A percentile compares a stretch with the other conserved stretches of the same genome.
Evolutionary conservation across 37 sponge, comb jelly and placozoan genomes (phyloP).

Genomic region (Cladorhizidae sp.): DNA sequence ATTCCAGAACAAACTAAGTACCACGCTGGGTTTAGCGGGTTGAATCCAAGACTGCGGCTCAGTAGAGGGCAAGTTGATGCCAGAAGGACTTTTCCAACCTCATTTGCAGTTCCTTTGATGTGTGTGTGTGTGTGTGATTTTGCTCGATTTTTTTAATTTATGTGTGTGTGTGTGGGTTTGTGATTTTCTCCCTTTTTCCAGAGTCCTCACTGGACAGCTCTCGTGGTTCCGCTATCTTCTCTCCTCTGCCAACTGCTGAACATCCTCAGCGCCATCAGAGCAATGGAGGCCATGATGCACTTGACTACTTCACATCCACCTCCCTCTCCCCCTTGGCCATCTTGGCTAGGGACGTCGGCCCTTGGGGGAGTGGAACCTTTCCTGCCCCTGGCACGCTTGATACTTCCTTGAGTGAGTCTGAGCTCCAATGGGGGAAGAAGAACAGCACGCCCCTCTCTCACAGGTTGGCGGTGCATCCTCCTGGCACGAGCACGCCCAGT

Average conservation of each 20-base stretch:
- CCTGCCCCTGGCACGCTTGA: not conserved
- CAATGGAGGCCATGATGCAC: too few relatives aligned
- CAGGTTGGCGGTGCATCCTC: not conserved
- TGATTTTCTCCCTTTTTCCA: not conserved
- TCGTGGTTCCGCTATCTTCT: not conserved
- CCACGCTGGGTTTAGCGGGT: too few relatives aligned
- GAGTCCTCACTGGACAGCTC: not conserved
- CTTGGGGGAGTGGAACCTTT: constrained; percentile 7
- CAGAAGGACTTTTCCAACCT: too few relatives aligned
- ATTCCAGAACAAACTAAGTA: too few relatives aligned
- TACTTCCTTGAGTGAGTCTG: not conserved
- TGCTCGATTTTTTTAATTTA: too few relatives aligned
- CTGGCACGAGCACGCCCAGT: not conserved
- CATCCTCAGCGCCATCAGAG: too few relatives aligned
- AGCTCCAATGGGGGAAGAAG: not conserved
- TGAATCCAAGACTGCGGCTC: too few relatives aligned
- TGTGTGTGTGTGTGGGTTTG: too few relatives aligned
- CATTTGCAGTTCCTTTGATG: too few relatives aligned
- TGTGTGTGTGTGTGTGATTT: too few relatives aligned
- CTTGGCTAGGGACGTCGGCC: constrained; percentile 11
- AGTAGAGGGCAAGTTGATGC: too few relatives aligned
- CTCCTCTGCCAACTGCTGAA: not conserved
- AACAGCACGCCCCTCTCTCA: not conserved
- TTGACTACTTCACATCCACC: not conserved
- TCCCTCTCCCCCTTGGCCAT: constrained; percentile 2